These are phyloP conservation scores for Reticulitermes speratus DNA, from an alignment of 1,140 invertebrate genomes.

Conservation along the genomic window DNA sequence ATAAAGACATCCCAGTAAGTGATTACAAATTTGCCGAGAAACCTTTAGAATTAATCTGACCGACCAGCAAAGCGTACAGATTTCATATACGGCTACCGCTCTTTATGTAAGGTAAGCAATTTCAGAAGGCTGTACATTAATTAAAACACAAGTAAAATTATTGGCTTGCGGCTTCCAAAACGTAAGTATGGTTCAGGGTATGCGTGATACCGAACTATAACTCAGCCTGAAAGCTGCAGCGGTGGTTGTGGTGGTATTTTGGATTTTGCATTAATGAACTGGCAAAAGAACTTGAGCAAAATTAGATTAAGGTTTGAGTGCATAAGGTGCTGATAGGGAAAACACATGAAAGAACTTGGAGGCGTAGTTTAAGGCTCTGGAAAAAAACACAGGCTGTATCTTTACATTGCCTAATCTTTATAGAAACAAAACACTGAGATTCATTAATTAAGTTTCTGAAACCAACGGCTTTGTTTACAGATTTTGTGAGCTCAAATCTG, in stretches of 20 bases:
- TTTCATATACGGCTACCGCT: not conserved
- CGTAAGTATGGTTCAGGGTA: not conserved
- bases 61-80: too few relatives aligned
- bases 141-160: constrained; percentile 15
- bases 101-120: not conserved
- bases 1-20: too few relatives aligned
- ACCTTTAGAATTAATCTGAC: too few relatives aligned
- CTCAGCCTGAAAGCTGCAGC: not conserved
- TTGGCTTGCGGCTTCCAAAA: not conserved
- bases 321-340: not conserved
- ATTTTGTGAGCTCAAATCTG: too few relatives aligned
- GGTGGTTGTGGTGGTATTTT: not conserved
- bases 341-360: not conserved
- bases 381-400: too few relatives aligned
- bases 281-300: constrained; percentile 20
- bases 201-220: constrained; percentile 16
- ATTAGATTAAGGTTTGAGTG: not conserved
- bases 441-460: too few relatives aligned
- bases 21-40: too few relatives aligned
- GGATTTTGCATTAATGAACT: constrained; percentile 11
- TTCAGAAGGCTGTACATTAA: not conserved
- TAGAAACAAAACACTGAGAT: too few relatives aligned
- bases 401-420: too few relatives aligned
- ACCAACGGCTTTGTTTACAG: too few relatives aligned
- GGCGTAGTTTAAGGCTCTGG: not conserved